phyloP scores from a whole-genome alignment of 2,797 vertebrate genomes.

The Tokudaia muenninki region DNA sequence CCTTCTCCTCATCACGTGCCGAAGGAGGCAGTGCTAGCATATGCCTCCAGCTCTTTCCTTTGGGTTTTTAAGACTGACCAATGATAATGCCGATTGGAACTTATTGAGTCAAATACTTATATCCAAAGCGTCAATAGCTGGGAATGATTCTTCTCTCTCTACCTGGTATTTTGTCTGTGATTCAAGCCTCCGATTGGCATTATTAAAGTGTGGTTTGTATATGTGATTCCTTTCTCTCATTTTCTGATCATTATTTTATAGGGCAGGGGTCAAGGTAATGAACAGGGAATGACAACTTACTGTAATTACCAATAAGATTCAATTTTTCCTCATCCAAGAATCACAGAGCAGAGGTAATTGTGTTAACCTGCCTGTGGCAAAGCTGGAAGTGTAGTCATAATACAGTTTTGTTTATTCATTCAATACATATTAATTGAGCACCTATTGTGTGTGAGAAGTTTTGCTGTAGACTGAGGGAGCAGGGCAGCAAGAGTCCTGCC shows the following conservation, averaged over 20 bases:
- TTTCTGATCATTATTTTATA: neutral
- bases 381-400: neutral
- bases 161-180: constrained; percentile 16
- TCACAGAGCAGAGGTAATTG: neutral
- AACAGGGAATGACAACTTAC: neutral
- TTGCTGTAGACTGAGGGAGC: neutral
- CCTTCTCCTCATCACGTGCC: neutral
- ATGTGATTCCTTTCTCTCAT: neutral
- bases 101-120: neutral
- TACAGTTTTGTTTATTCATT: neutral
- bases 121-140: neutral
- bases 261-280: fast-evolving
- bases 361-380: neutral
- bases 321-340: neutral
- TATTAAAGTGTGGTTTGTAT: neutral
- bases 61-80: neutral
- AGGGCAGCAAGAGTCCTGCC: neutral
- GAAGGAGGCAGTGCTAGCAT: fast-evolving
- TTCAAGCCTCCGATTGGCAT: neutral
- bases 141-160: neutral
- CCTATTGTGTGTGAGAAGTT: neutral
- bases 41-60: neutral
- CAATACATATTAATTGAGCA: neutral
- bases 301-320: neutral
- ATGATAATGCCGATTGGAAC: neutral